A percentile compares a stretch with the other conserved stretches of the same genome.
Evolutionary conservation across 2,113 vertebrate species (phyloP).

Genomic region (Lycaon pictus): DNA sequence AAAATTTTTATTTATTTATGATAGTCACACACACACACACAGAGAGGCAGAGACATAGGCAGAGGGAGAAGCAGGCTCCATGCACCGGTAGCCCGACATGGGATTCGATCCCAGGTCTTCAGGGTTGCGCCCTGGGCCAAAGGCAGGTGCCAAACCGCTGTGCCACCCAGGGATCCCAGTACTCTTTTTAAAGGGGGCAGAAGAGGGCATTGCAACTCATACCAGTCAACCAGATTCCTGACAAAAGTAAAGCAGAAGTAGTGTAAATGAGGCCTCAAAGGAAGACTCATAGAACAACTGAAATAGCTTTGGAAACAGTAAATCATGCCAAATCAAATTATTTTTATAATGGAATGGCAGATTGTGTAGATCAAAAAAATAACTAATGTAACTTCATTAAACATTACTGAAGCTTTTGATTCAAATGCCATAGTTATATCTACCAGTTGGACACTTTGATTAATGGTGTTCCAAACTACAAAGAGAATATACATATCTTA

Average conservation of each 20-base stretch:
- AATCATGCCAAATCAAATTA: background rate
- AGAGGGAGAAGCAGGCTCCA: too few relatives aligned
- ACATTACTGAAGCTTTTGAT: background rate
- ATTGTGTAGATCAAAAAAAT: background rate
- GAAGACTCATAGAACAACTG: background rate
- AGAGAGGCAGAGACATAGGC: too few relatives aligned
- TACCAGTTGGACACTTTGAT: background rate
- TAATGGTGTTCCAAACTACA: background rate
- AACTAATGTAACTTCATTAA: conserved; percentile 19
- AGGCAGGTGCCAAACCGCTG: too few relatives aligned
- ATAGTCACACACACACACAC: too few relatives aligned
- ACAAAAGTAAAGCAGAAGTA: background rate
- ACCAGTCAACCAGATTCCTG: background rate
- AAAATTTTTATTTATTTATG: too few relatives aligned
- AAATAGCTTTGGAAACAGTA: background rate
- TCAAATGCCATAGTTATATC: background rate
- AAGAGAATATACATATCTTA: background rate
- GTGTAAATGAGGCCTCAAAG: background rate
- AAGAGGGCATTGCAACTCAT: background rate
- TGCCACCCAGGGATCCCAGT: too few relatives aligned
- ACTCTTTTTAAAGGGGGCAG: background rate
- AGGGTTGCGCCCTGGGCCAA: too few relatives aligned
- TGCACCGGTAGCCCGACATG: too few relatives aligned
- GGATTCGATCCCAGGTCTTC: too few relatives aligned
- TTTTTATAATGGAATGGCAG: background rate